Conservation (phyloP, 2,888 invertebrate genomes). For the Lasiommata megera region DNA sequence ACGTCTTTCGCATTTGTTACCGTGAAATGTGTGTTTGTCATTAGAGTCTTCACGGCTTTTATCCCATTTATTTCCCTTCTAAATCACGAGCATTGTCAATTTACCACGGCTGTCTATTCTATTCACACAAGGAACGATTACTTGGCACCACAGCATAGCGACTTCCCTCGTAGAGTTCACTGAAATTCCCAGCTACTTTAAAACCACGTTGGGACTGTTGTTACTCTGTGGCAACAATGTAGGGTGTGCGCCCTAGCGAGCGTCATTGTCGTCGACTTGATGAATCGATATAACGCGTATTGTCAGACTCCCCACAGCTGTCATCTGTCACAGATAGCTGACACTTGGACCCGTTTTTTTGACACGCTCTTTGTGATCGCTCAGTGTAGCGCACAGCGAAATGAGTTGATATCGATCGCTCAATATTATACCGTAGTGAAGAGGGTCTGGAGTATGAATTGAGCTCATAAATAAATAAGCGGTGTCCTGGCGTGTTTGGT, state of each 20-base stretch:
- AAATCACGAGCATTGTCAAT: conserved; percentile 73
- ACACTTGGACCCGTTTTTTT: conserved; percentile 72
- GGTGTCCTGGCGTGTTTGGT: conserved; percentile 68
- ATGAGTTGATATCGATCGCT: conserved; percentile 78
- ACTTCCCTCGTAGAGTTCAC: conserved; percentile 16
- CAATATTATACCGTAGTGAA: conserved; percentile 61
- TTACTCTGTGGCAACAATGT: conserved; percentile 48
- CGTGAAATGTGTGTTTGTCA: conserved; percentile 78
- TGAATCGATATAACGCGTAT: conserved; percentile 69
- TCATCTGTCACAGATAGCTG: conserved; percentile 73
- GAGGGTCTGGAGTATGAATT: conserved; percentile 65
- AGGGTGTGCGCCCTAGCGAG: conserved; percentile 62
- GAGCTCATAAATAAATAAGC: conserved; percentile 78
- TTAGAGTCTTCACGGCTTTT: conserved; percentile 70
- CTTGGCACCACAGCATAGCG: conserved; percentile 43
- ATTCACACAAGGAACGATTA: conserved; percentile 51
- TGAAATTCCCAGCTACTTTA: conserved; percentile 37
- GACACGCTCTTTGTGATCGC: conserved; percentile 65
- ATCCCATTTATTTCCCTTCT: conserved; percentile 73
- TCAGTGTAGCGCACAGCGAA: conserved; percentile 61
- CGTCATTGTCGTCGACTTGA: conserved; percentile 63
- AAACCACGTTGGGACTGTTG: conserved; percentile 20
- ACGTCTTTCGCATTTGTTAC: conserved; percentile 52
- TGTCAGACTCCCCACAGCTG: conserved; percentile 72
- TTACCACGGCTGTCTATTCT: conserved; percentile 65